Evolutionary conservation across 2,888 invertebrate genomes (phyloP).

Genomic region (Drosophila planitibia): DNA sequence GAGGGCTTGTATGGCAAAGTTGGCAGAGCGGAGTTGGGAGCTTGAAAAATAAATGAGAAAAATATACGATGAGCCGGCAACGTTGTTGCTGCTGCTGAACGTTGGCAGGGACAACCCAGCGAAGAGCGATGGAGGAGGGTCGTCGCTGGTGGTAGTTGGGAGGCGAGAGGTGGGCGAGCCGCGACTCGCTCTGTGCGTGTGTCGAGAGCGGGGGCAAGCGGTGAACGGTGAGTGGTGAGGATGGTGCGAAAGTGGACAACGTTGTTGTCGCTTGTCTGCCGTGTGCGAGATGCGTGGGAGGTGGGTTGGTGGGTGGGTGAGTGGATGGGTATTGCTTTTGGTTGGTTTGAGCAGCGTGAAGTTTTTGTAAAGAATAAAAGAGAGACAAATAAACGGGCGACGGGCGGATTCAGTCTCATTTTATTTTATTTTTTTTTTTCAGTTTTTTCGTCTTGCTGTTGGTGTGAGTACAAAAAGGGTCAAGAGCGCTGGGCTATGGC

Average conservation of each 20-base stretch:
- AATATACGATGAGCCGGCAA: conserved; percentile 80
- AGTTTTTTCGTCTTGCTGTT: conserved; percentile 16
- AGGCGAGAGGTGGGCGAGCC: conserved; percentile 2
- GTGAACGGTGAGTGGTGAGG: conserved; percentile 13
- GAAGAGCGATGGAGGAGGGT: conserved; percentile 4
- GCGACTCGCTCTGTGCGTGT: conserved; percentile 35
- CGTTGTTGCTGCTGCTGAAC: conserved; percentile 67
- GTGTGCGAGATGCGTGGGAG: conserved; percentile 31
- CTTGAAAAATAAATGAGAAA: conserved; percentile 81
- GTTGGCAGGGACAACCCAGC: conserved; percentile 68
- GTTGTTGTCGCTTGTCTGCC: conserved; percentile 78
- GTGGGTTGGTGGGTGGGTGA: background rate
- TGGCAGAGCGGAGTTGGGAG: conserved; percentile 60
- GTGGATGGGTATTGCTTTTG: conserved; percentile 2
- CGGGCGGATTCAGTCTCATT: conserved; percentile 38
- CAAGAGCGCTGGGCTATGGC: conserved; percentile 66
- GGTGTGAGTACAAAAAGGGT: conserved; percentile 72
- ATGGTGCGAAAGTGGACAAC: conserved; percentile 78
- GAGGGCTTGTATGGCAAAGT: conserved; percentile 40
- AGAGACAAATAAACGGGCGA: conserved; percentile 30
- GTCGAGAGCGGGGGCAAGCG: conserved; percentile 8
- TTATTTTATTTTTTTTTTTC: conserved; percentile 8
- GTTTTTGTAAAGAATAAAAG: conserved; percentile 72
- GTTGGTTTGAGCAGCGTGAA: conserved; percentile 63
- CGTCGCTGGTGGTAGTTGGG: conserved; percentile 1